Conservation (phyloP, 2,797 vertebrate species). For the Remorina albescens region DNA sequence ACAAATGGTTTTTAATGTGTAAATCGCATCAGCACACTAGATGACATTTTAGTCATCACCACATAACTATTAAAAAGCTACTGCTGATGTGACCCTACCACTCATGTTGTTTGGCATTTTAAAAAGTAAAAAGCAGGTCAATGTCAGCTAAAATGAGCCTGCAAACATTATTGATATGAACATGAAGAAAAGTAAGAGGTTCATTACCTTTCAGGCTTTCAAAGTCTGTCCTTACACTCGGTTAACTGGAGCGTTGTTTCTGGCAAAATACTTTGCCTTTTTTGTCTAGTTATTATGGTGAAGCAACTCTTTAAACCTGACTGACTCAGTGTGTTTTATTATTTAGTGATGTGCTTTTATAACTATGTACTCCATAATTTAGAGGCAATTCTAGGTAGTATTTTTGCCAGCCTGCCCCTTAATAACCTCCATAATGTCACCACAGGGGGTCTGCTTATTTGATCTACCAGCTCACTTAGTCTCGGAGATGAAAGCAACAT, state of each 20-base stretch:
- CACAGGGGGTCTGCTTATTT: conserved; percentile 52
- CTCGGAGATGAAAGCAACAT: conserved; percentile 58
- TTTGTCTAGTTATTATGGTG: neutral
- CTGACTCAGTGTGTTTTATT: conserved; percentile 11
- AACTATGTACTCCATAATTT: conserved; percentile 14
- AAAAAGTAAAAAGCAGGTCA: neutral
- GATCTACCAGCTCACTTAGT: conserved; percentile 54
- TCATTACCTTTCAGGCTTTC: neutral
- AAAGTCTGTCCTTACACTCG: neutral
- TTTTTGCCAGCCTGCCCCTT: conserved; percentile 37
- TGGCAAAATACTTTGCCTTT: neutral
- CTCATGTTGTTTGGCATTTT: neutral
- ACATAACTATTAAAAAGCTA: neutral
- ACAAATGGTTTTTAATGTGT: neutral
- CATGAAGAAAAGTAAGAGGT: neutral
- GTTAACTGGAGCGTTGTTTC: neutral
- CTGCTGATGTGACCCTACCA: neutral
- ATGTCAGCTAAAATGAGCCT: neutral
- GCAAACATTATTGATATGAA: neutral
- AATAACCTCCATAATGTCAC: conserved; percentile 57
- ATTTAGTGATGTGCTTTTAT: conserved; percentile 27
- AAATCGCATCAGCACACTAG: neutral
- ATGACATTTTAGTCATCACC: neutral
- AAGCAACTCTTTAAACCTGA: conserved; percentile 4
- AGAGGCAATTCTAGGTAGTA: conserved; percentile 18